Conservation (phyloP, 2,888 invertebrate species). For the Hydrotaea cyrtoneurina region DNA sequence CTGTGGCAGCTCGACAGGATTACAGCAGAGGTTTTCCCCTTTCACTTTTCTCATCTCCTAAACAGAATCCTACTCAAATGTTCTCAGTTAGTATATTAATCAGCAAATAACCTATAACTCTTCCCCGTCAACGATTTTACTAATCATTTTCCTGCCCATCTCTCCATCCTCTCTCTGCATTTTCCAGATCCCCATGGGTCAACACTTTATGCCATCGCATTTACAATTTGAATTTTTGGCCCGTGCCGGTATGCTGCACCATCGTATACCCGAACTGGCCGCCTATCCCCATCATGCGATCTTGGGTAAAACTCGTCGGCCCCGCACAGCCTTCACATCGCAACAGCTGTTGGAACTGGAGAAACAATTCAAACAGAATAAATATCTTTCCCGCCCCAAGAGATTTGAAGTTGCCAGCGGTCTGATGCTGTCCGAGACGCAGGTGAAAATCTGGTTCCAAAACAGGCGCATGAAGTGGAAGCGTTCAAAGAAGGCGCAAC, state of each 20-base stretch:
- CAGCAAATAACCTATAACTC: too few relatives aligned
- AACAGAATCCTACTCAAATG: too few relatives aligned
- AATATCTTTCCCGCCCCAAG: slow-evolving; percentile 98
- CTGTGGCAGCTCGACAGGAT: too few relatives aligned
- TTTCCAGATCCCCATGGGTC: slow-evolving; percentile 80
- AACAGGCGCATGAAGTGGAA: slow-evolving; percentile 99
- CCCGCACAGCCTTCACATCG: slow-evolving; percentile 97
- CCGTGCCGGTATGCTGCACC: slow-evolving; percentile 95
- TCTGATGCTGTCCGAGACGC: slow-evolving; percentile 97
- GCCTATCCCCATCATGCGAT: slow-evolving; percentile 90
- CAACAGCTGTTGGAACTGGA: slow-evolving; percentile 98
- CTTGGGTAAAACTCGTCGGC: slow-evolving; percentile 93
- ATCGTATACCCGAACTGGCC: slow-evolving; percentile 91
- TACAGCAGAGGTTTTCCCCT: too few relatives aligned
- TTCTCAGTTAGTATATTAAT: too few relatives aligned
- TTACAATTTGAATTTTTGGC: slow-evolving; percentile 91
- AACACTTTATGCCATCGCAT: slow-evolving; percentile 81
- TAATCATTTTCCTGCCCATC: too few relatives aligned
- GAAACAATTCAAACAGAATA: slow-evolving; percentile 99
- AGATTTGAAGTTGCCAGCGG: slow-evolving; percentile 99
- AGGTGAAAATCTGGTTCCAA: slow-evolving; percentile 99
- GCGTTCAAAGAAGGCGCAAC: slow-evolving; percentile 96
- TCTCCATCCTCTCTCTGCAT: not conserved
- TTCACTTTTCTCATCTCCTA: too few relatives aligned
- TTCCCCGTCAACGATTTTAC: too few relatives aligned